Percentiles rank a stretch among this genome's conserved stretches.
phyloP scores from a whole-genome alignment of 2,888 invertebrate genomes.

The Tetragnatha montana region DNA sequence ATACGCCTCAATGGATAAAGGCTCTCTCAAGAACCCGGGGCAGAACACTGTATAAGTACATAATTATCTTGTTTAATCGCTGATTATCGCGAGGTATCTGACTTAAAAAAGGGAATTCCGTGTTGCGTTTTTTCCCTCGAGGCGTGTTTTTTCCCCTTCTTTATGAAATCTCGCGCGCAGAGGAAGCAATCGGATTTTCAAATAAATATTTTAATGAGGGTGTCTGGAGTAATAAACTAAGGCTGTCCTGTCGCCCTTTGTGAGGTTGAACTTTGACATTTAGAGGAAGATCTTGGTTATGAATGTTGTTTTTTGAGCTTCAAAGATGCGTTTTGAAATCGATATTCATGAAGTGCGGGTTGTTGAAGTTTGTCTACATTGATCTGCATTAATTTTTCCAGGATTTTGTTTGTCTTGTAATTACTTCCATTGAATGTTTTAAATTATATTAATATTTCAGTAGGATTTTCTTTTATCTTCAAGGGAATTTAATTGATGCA shows the following conservation, averaged over 20 bases:
- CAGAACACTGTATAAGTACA: not conserved
- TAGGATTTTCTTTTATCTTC: too few relatives aligned
- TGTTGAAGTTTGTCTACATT: too few relatives aligned
- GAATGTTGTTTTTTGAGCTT: not conserved
- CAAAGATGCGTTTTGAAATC: not conserved
- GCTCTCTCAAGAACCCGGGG: not conserved
- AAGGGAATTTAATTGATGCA: too few relatives aligned
- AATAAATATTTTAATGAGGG: constrained; percentile 47
- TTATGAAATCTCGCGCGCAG: not conserved
- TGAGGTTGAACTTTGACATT: constrained; percentile 21
- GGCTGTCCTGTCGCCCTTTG: not conserved
- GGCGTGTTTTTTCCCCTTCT: not conserved
- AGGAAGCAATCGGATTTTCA: constrained; percentile 23
- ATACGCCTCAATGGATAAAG: constrained; percentile 1
- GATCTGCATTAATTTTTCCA: too few relatives aligned
- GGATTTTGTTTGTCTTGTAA: too few relatives aligned
- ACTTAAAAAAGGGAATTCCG: not conserved
- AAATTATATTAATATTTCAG: too few relatives aligned
- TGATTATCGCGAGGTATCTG: not conserved
- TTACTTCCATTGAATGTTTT: too few relatives aligned
- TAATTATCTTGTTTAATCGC: constrained; percentile 22
- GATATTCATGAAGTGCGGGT: not conserved
- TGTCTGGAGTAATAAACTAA: constrained; percentile 22
- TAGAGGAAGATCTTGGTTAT: not conserved
- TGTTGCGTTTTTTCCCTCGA: not conserved